Percentiles rank a stretch among this genome's conserved stretches.
Conservation (phyloP, 1,140 invertebrate genomes). For the Neotoxoptera formosana region DNA sequence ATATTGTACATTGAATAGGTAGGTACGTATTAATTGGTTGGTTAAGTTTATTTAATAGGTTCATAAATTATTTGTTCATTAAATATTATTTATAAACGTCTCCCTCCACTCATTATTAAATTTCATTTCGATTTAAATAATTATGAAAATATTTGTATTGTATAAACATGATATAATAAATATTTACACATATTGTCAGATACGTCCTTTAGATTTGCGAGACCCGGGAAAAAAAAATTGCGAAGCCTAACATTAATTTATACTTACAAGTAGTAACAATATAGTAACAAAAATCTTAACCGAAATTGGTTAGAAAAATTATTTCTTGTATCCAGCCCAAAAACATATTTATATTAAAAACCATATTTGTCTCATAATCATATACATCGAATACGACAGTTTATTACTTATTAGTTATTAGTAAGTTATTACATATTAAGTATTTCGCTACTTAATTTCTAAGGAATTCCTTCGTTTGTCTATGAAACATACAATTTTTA, state of each 20-base stretch:
- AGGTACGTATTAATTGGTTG: not conserved
- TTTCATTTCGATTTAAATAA: not conserved
- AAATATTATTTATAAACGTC: not conserved
- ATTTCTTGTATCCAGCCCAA: no score
- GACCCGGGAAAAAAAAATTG: not conserved
- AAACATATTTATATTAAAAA: not conserved
- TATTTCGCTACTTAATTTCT: not conserved
- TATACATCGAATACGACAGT: not conserved
- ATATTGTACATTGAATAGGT: not conserved
- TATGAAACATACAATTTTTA: no score
- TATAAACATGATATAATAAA: not conserved
- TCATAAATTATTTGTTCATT: not conserved
- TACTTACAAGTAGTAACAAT: not conserved
- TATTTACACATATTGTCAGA: not conserved
- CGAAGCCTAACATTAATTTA: not conserved
- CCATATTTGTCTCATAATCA: not conserved
- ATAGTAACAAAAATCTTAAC: no score
- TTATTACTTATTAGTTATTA: not conserved
- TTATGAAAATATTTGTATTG: not conserved
- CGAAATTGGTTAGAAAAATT: no score
- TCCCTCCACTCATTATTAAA: not conserved
- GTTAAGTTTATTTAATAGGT: not conserved
- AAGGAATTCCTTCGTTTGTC: not conserved
- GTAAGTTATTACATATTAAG: not conserved
- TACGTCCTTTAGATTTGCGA: no score